A percentile compares a stretch with the other conserved stretches of the same genome.
Conservation (phyloP, 2,113 vertebrate species). For the Leucosticte australis region DNA sequence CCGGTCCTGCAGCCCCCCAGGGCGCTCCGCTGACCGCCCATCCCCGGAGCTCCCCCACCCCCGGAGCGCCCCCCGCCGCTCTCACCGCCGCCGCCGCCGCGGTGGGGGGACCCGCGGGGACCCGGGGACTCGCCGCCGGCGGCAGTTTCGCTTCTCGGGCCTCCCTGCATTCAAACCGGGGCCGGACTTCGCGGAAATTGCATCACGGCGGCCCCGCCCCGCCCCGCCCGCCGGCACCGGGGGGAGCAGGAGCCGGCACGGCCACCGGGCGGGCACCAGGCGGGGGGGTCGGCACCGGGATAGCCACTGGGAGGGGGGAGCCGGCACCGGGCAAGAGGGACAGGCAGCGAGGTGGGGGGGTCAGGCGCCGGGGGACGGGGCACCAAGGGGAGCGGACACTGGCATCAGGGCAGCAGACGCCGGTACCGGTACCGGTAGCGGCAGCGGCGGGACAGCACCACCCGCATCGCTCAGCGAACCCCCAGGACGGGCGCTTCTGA, state of each 20-base stretch:
- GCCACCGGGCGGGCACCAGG: background rate
- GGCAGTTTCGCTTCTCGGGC: conserved; percentile 14
- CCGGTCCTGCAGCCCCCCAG: background rate
- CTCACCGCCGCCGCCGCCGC: background rate
- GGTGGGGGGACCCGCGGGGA: background rate
- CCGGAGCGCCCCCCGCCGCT: background rate
- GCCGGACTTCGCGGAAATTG: conserved; percentile 51
- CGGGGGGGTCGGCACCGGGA: too few relatives aligned
- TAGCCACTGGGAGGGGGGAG: too few relatives aligned
- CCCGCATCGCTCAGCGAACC: too few relatives aligned
- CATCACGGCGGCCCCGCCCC: conserved; percentile 49
- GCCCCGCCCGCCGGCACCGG: background rate
- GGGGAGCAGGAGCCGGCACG: background rate
- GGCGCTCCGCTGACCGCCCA: background rate
- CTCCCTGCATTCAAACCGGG: conserved; percentile 40
- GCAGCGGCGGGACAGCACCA: background rate
- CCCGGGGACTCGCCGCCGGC: background rate
- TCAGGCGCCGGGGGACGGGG: background rate
- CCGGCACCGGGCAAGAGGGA: background rate
- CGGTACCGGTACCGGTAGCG: background rate
- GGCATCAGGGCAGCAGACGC: background rate
- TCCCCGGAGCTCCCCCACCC: background rate
- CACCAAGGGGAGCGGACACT: background rate
- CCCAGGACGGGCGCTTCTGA: background rate
- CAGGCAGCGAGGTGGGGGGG: background rate